Percentiles rank a stretch among this genome's conserved stretches.
These are phyloP conservation scores for Dinoponera quadriceps DNA, from an alignment of 1,140 invertebrate genomes.

Conservation along the genomic window DNA sequence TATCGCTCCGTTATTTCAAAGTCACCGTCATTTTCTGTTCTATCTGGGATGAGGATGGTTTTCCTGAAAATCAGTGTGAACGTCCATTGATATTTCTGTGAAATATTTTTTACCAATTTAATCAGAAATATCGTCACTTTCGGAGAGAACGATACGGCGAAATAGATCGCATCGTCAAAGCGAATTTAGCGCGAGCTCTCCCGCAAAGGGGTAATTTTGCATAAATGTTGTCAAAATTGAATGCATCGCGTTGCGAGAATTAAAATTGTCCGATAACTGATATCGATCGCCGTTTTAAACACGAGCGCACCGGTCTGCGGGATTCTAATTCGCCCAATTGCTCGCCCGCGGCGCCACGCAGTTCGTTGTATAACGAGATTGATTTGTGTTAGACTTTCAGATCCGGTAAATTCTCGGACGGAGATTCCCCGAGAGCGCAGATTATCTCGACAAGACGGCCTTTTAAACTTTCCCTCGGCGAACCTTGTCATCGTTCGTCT, in stretches of 20 bases:
- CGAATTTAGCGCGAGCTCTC: too few relatives aligned
- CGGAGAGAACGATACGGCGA: not conserved
- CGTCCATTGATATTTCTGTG: too few relatives aligned
- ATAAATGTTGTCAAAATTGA: not conserved
- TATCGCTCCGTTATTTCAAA: too few relatives aligned
- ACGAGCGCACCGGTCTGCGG: not conserved
- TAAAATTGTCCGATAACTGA: not conserved
- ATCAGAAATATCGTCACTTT: too few relatives aligned
- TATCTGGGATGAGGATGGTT: too few relatives aligned
- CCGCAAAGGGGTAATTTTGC: too few relatives aligned
- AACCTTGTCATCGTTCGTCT: conserved; percentile 71
- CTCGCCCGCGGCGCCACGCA: not conserved
- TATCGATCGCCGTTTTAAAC: not conserved
- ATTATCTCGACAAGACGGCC: conserved; percentile 46
- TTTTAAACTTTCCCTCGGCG: conserved; percentile 59
- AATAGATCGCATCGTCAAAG: not conserved
- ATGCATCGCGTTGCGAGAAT: not conserved
- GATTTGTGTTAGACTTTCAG: conserved; percentile 13
- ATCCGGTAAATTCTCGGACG: conserved; percentile 3
- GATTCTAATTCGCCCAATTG: conserved; percentile 44
- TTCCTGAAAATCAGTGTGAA: too few relatives aligned
- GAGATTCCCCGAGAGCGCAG: not conserved
- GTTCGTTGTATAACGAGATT: conserved; percentile 23
- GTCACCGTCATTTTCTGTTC: too few relatives aligned
- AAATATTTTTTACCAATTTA: too few relatives aligned